Base-by-base conservation (phyloP, 2,113 vertebrate genomes). In the Lagopus muta region DNA sequence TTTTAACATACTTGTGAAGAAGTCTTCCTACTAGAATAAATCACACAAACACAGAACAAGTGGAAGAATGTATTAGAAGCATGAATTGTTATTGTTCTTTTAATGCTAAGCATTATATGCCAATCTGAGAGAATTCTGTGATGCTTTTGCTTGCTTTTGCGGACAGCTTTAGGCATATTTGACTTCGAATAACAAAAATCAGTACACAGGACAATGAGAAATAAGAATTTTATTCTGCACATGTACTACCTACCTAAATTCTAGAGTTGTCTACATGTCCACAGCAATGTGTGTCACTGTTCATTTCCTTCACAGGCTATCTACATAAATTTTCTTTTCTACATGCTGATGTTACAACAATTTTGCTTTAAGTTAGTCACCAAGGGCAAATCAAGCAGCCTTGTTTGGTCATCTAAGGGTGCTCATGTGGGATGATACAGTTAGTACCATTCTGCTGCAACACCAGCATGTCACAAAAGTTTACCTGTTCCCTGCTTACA, bases 271-370 rank as follows among this genome's bases (percentile, higher is more conserved):
- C 48, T 55, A 38, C 8, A 10, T 52, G 27, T 22, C 42, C 42
- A 54, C 13, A 74, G 67, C 8, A 10, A 66, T 1, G 15, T 0
- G 1, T 1, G 48, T 34, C 45, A 48, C 40, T 1, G 5, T 65
- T 69, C 62, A 30, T 30, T 64, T 55, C 30, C 47, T 77, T 85
- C 55, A 50, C n/a, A 82, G 42, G 18, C 6, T 70, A 47, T 14
- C 91, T 47, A 66, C 90, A 73, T 27, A 47, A 25, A n/a, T 76
- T 72, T 61, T 72, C 42, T 75, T 73, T n/a, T n/a, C 45, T 28
- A 7, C 15, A 7, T 83, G 57, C 3, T 89, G 73, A 61, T 40
- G 38, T 62, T n/a, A 84, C 60, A 40, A 69, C n/a, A 79, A 55
- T 40, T 76, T 61, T 79, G 9, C 24, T 70, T 64, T 77, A 38